Percentiles rank a stretch among this genome's conserved stretches.
phyloP scores from a whole-genome alignment of 2,113 vertebrate species.

The Caranx ignobilis region DNA sequence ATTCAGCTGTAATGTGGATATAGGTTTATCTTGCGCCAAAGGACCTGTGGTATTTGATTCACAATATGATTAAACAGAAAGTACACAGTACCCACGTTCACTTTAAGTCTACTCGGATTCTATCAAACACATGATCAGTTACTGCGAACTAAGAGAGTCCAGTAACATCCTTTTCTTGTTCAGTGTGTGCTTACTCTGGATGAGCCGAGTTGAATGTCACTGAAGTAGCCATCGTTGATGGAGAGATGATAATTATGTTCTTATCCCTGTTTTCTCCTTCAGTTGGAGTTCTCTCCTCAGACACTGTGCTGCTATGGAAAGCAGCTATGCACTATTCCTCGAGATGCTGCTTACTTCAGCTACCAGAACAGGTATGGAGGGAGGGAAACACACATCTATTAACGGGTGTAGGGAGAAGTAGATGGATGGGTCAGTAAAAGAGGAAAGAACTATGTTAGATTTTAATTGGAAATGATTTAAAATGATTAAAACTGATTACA shows the following conservation, averaged over 20 bases:
- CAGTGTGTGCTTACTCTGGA: not conserved
- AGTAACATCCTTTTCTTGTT: not conserved
- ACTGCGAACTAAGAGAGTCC: not conserved
- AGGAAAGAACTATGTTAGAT: not conserved
- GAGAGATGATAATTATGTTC: not conserved
- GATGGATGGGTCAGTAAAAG: not conserved
- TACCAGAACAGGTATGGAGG: constrained; percentile 96
- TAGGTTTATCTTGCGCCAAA: not conserved
- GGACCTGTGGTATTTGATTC: not conserved
- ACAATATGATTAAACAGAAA: not conserved
- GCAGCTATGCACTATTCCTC: constrained; percentile 98
- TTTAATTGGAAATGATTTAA: not conserved
- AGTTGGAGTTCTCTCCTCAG: constrained; percentile 99
- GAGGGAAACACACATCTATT: not conserved
- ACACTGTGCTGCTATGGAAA: constrained; percentile 99
- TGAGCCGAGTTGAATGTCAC: not conserved
- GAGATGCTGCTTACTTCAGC: constrained; percentile 98
- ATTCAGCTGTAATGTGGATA: not conserved
- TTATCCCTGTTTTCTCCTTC: constrained; percentile 30
- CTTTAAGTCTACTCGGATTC: not conserved
- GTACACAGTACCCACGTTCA: not conserved
- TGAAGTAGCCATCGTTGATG: not conserved
- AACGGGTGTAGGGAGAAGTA: not conserved
- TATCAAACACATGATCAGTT: not conserved
- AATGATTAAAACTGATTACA: constrained; percentile 9